phyloP scores from a whole-genome alignment of 2,888 invertebrate species.

The Drepanosiphum platanoidis region DNA sequence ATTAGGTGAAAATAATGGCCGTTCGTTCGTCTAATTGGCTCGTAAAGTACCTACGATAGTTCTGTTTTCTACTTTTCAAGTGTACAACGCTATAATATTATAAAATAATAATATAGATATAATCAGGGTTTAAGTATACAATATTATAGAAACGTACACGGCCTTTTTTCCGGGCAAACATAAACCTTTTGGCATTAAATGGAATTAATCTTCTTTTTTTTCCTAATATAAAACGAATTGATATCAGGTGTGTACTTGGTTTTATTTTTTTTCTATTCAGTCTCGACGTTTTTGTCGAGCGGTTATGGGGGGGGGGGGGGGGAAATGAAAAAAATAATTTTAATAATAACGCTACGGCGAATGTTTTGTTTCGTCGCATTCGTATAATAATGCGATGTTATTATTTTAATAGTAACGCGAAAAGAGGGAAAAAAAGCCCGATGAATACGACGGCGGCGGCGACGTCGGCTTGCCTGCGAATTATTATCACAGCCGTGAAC shows the following conservation, averaged over 20 bases:
- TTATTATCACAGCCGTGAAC: background rate
- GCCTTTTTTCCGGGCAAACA: background rate
- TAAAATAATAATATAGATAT: background rate
- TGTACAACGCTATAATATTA: too few species aligned
- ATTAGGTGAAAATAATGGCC: background rate
- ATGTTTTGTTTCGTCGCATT: background rate
- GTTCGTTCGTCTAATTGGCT: conserved; percentile 9
- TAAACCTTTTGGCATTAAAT: background rate
- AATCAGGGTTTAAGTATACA: background rate
- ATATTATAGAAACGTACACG: background rate
- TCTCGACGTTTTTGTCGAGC: background rate
- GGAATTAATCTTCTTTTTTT: background rate
- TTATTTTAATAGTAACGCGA: background rate
- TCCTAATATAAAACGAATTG: too few species aligned
- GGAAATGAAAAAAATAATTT: background rate
- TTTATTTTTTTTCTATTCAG: background rate
- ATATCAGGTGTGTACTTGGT: too few species aligned
- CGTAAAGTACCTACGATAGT: background rate
- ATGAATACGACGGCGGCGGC: background rate
- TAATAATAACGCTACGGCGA: background rate
- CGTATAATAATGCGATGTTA: background rate
- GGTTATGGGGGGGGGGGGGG: too few species aligned
- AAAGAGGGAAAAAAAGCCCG: background rate
- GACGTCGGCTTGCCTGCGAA: background rate
- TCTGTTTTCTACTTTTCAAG: background rate